Base-by-base conservation (phyloP, 2,113 vertebrate genomes). In the Meriones unguiculatus region DNA sequence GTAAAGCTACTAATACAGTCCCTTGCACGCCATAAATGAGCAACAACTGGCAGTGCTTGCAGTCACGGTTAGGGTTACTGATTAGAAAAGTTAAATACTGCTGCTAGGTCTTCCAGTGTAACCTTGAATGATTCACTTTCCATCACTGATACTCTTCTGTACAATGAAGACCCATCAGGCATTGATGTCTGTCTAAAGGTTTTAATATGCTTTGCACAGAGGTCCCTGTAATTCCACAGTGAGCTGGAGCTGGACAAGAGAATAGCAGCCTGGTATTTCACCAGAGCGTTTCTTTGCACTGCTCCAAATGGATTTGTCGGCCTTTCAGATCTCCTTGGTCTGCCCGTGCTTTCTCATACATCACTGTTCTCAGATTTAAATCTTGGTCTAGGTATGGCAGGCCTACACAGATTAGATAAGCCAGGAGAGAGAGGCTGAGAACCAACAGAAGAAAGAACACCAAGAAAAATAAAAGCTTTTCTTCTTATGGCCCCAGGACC, bases 381-480 rank as follows among this genome's bases (percentile, higher is more conserved):
- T 76, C 57, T 96, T 78, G 25, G 84, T 93, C 15, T 25, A 78
- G n/a, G 32, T 89, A 28, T 81, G 93, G 75, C 5, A 65, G 54
- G 76, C 59, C 64, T 80, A 52, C 13, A 95, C 94, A 95, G 76
- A 70, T 57, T 67, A 72, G 25, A 41, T 90, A 88, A 95, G 5
- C 18, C 76, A 72, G 17, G 32, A 94, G 28, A n/a, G 50, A 92
- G 62, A 92, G 62, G 8, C 41, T 90, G 25, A 85, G 86, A 94
- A 96, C 87, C 87, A 78, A 90, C 13, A 78, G 70, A 94, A 84
- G 38, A 90, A 64, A 84, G n/a, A 78, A 59, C 30, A 62, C 3
- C 25, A 84, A 70, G 30, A 32, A 84, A 95, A 93, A 41, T 87
- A 87, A 76, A 35, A 62, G 70, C 24, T 87, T 97, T 82, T 50